Evolutionary conservation across 2,113 vertebrate species (phyloP).

Genomic region (Bettongia penicillata): DNA sequence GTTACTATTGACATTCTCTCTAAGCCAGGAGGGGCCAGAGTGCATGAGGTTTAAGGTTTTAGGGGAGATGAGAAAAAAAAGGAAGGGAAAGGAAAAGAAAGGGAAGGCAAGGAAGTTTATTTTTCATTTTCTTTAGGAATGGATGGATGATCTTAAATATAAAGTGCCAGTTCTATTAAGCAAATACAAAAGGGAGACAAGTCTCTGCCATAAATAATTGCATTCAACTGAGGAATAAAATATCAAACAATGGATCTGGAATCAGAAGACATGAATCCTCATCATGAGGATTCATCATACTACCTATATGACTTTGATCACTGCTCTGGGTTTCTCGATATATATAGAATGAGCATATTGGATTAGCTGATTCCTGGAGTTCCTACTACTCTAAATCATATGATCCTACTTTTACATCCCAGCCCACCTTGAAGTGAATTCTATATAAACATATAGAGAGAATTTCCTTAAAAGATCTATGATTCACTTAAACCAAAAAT

Average conservation of each 20-base stretch:
- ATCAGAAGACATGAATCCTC: background rate
- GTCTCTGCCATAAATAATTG: background rate
- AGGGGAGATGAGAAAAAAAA: too few relatives aligned
- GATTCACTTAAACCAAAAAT: background rate
- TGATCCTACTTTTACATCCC: background rate
- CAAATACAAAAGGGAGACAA: background rate
- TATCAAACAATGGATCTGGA: background rate
- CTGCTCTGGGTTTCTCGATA: background rate
- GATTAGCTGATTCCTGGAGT: background rate
- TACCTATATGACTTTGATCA: background rate
- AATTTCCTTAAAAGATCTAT: background rate
- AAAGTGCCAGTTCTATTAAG: background rate
- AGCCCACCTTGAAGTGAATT: background rate
- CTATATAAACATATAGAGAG: background rate
- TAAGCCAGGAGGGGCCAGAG: too few relatives aligned
- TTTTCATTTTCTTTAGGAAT: background rate
- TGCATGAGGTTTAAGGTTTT: too few relatives aligned
- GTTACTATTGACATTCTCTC: too few relatives aligned
- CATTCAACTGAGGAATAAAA: background rate
- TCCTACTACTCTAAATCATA: background rate
- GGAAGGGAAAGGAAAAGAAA: too few relatives aligned
- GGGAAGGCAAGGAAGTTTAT: background rate
- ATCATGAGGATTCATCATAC: background rate
- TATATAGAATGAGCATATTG: background rate
- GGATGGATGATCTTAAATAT: background rate